Conservation (phyloP, 2,797 vertebrate genomes). For the Intellagama lesueurii region DNA sequence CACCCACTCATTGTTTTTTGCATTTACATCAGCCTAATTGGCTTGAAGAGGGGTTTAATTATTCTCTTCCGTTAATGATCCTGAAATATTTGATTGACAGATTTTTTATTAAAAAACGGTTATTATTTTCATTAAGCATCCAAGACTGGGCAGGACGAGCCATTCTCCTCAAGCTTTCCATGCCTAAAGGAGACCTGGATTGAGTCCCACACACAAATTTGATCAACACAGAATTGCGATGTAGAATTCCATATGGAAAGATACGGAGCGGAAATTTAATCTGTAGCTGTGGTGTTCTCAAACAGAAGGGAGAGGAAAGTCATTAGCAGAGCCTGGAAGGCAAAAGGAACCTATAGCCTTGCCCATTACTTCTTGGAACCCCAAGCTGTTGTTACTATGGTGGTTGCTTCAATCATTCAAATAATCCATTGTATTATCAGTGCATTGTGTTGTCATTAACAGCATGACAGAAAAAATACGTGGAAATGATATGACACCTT, state of each 20-base stretch:
- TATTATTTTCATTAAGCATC: conserved; percentile 53
- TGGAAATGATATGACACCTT: too few relatives aligned
- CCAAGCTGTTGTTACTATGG: too few relatives aligned
- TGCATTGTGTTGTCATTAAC: too few relatives aligned
- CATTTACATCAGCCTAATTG: conserved; percentile 40
- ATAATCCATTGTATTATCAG: too few relatives aligned
- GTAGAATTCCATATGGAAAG: conserved; percentile 1
- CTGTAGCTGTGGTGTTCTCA: background rate
- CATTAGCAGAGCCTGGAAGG: too few relatives aligned
- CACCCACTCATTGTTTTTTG: background rate
- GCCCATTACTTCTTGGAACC: too few relatives aligned
- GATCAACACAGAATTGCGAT: conserved; percentile 39
- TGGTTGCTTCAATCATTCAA: too few relatives aligned
- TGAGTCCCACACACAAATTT: conserved; percentile 37
- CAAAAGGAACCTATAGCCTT: too few relatives aligned
- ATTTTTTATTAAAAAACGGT: conserved; percentile 66
- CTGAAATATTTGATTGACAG: conserved; percentile 67
- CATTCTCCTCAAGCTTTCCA: conserved; percentile 66
- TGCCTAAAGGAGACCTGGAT: conserved; percentile 68
- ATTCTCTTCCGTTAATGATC: conserved; percentile 50
- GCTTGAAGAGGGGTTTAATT: conserved; percentile 53
- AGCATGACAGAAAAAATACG: too few relatives aligned
- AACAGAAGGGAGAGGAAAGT: background rate
- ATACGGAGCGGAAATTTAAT: background rate
- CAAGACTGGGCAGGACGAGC: conserved; percentile 19